Base-by-base conservation (phyloP, 2,797 vertebrate species). In the Knipowitschia caucasica region DNA sequence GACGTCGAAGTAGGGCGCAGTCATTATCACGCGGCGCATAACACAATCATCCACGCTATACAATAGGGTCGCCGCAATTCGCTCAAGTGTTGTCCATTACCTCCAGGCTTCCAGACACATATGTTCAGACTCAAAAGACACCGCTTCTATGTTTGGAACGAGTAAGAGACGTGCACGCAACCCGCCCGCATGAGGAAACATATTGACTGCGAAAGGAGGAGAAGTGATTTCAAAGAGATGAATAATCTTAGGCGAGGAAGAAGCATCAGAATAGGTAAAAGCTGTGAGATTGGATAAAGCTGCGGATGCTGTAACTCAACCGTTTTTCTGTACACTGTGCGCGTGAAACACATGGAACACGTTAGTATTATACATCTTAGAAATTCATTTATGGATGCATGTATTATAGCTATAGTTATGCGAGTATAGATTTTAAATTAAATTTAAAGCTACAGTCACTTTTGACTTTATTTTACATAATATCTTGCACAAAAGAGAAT, bases 11-110 rank as follows among this genome's bases (percentile, higher is more conserved):
- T 88, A 91, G 88, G 87, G 80, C 85, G 84, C 71, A 88, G 84
- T 89, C 89, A 91, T 92, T 92, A 91, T 89, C 86, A 86, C 72
- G 69, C 80, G 81, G 81, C 88, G 85, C 82, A 83, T 86, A 87
- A 83, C 84, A 85, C 89, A 90, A 90, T 91, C 89, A 89, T 85
- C 86, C 83, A 66, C 82, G 90, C 88, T 88, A 91, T 89, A 84
- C 88, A 89, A 89, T 87, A 83, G 88, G 87, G 87, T 89, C 82
- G 77, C 77, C 81, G 75, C 86, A 88, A 89, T 88, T 88, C 85
- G 73, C 86, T 78, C 75, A 84, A 89, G 86, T 89, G 85, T 78
- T 88, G 87, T 86, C 84, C 67, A 78, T 87, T 88, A 89, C 84
- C 82, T 86, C 74, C 64, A 78, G 81, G 82, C 75, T 82, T n/a